These are phyloP conservation scores for Catharus fuscescens DNA, from an alignment of 2,113 vertebrate genomes.

Conservation along the genomic window DNA sequence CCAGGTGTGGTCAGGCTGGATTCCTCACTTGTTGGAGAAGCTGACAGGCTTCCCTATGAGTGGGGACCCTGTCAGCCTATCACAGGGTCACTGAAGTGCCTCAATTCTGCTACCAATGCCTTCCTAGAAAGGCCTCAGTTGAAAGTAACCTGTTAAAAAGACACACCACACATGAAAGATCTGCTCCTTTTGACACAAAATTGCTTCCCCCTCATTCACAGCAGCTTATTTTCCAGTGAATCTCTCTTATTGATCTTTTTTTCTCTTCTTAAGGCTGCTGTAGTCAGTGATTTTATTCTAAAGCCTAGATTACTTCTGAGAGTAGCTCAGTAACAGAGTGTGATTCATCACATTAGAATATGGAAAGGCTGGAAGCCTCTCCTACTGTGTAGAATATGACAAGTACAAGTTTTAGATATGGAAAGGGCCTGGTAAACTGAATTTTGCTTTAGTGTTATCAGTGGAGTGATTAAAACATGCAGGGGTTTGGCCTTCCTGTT, in stretches of 20 bases:
- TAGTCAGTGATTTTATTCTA: constrained; percentile 26
- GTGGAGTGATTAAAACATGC: neutral
- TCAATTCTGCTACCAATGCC: fast-evolving
- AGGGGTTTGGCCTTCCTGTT: neutral
- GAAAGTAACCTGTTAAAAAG: neutral
- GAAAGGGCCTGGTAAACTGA: neutral
- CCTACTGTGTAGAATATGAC: neutral
- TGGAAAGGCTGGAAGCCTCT: neutral
- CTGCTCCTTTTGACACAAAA: neutral
- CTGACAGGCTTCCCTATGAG: neutral
- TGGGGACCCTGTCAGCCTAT: neutral
- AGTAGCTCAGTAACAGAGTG: neutral
- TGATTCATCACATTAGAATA: constrained; percentile 8
- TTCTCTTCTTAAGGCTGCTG: neutral
- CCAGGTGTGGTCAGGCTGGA: neutral
- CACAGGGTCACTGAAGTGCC: fast-evolving
- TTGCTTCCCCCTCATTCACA: neutral
- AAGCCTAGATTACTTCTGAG: neutral
- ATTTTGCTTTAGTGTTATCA: neutral
- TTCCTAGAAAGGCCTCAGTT: neutral
- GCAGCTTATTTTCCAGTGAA: neutral
- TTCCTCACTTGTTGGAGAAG: neutral
- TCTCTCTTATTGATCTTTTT: constrained; percentile 11
- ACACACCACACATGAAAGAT: neutral
- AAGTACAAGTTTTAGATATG: neutral